Percentiles rank a stretch among this genome's conserved stretches.
phyloP scores from a whole-genome alignment of 2,888 invertebrate species.

The Lepeophtheirus nordmannii region DNA sequence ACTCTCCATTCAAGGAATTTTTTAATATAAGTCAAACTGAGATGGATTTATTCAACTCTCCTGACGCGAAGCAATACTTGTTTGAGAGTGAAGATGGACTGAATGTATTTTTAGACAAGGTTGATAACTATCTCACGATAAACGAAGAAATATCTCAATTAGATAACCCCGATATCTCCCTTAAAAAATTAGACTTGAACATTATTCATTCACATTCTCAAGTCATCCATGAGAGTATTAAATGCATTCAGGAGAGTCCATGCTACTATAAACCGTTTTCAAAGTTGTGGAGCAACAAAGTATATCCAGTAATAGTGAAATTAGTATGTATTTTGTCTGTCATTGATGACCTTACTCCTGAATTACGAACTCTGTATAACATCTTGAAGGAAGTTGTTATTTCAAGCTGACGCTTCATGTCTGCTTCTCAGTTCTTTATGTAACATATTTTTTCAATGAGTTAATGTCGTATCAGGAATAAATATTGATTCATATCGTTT shows the following conservation, averaged over 20 bases:
- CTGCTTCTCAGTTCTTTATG: no score
- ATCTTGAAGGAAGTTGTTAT: no score
- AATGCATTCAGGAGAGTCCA: neutral
- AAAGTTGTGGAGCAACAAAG: neutral
- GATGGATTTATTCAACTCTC: neutral
- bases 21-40: neutral
- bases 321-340: neutral
- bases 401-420: no score
- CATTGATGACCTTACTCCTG: neutral
- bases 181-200: no score
- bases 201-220: neutral
- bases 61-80: neutral
- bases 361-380: neutral
- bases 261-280: neutral
- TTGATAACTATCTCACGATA: neutral
- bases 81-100: neutral
- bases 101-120: neutral
- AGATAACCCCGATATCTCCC: no score
- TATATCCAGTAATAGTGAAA: neutral
- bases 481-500: no score
- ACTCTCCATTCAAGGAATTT: constrained; percentile 4
- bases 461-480: no score
- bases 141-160: neutral
- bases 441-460: no score
- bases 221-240: neutral